Conservation (phyloP, 2,113 vertebrate genomes). For the Emydocephalus ijimae region DNA sequence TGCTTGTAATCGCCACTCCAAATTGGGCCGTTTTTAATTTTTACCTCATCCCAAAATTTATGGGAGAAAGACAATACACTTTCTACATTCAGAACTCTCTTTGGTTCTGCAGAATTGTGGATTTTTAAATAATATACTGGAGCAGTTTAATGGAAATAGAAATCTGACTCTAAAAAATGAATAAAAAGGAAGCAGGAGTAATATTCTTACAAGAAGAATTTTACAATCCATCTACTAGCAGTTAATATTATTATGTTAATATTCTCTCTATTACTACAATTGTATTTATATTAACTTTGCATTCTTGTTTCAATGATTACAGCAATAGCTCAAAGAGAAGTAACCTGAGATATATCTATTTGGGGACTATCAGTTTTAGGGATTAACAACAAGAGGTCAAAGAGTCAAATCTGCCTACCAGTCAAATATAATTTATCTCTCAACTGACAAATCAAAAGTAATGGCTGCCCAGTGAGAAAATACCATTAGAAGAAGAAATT, state of each 20-base stretch:
- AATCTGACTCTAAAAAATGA: background rate
- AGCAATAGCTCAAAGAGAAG: background rate
- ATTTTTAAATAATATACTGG: background rate
- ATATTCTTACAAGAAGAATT: background rate
- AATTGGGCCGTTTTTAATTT: background rate
- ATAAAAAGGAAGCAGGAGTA: rapidly evolving
- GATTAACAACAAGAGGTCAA: background rate
- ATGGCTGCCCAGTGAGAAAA: too few species aligned
- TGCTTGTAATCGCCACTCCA: background rate
- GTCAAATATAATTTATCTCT: background rate
- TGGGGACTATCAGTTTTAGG: too few species aligned
- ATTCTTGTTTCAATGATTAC: background rate
- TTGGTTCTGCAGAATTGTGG: background rate
- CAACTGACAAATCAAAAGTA: background rate
- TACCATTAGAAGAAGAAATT: too few species aligned
- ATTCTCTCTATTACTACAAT: background rate
- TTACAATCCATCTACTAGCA: background rate
- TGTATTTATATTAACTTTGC: background rate
- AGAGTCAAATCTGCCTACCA: background rate
- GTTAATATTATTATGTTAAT: background rate
- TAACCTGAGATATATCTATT: background rate
- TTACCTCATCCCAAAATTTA: background rate
- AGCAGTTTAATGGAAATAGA: background rate
- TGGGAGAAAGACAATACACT: background rate
- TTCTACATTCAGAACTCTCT: background rate